A percentile compares a stretch with the other conserved stretches of the same genome.
Evolutionary conservation across 2,888 invertebrate genomes (phyloP).

Genomic region (Hirtodrosophila alboralis): DNA sequence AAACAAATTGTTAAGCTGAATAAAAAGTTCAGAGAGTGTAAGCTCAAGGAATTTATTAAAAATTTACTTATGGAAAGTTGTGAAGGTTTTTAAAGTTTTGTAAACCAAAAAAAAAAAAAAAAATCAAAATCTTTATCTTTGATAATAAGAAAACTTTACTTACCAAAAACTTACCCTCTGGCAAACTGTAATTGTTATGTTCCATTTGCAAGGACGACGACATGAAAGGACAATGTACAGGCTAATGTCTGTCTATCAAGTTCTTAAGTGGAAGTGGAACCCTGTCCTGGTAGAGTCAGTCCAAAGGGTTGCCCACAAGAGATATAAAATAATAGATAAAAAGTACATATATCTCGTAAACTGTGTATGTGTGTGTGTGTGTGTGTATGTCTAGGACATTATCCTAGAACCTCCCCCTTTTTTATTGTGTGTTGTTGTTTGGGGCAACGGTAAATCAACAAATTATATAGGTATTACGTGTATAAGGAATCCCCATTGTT

Average conservation of each 20-base stretch:
- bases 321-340: slow-evolving; percentile 28
- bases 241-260: slow-evolving; percentile 45
- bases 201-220: slow-evolving; percentile 21
- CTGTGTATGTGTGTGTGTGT: slow-evolving; percentile 1
- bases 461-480: slow-evolving; percentile 32
- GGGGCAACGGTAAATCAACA: slow-evolving; percentile 56
- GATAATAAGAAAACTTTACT: too few relatives aligned
- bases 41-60: neutral
- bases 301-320: slow-evolving; percentile 41
- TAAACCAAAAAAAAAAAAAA: too few relatives aligned
- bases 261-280: neutral
- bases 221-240: slow-evolving; percentile 38
- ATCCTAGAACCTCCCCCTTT: too few relatives aligned
- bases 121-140: too few relatives aligned
- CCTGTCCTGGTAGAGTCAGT: too few relatives aligned
- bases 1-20: neutral
- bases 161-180: slow-evolving; percentile 2
- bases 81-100: neutral
- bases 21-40: neutral
- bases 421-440: slow-evolving; percentile 43
- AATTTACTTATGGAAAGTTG: neutral
- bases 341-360: slow-evolving; percentile 4
- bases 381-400: neutral
- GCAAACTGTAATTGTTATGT: slow-evolving; percentile 4
- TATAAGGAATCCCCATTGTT: slow-evolving; percentile 20